Evolutionary conservation across 1,140 invertebrate species (phyloP), one percentile per base, ranked within the genome.

Genomic region (Plodia interpunctella): DNA sequence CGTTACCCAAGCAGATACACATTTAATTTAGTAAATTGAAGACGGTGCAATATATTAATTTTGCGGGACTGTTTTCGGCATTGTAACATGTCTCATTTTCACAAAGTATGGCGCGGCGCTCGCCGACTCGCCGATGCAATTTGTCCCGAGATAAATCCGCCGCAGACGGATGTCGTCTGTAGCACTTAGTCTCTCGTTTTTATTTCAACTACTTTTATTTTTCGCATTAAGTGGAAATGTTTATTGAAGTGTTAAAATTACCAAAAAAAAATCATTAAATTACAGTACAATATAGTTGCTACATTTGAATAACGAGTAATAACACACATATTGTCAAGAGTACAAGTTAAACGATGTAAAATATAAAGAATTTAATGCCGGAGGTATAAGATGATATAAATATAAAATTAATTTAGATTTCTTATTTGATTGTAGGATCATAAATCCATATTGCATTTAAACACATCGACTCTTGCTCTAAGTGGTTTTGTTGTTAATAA

Each of bases 121-220:
- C 59, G 66, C 49, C 55, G 63, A 60, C 64, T 66, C 21, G 55
- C 68, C 68, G 66, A 69, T 75, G 72, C 78, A 83, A 83, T 86
- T 86, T 82, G 78, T 78, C 76, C 72, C 59, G 62, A 73, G 76
- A 83, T 82, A 82, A 86, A 83, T 76, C 78, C 74, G 65, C 78
- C 79, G 70, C 79, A 75, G 80, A 80, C 78, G 76, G 75, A 80
- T 80, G 73, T 72, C 80, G 71, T 70, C 72, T 72, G 65, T 74
- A 77, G 66, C 63, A 65, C 52, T 64, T 65, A 57, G 66, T 61
- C 59, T 60, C 58, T 63, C 65, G 62, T 60, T 67, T 66, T 69
- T 70, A 66, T 49, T 55, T 15, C 32, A 11, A 28, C 44, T 30
- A 44, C 53, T 20, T 53, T 35, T 53, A 11, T 52, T 21, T 18